Percentiles rank a stretch among this genome's conserved stretches.
Evolutionary conservation across 2,888 invertebrate species (phyloP).

Genomic region (Pristionchus japonicus): DNA sequence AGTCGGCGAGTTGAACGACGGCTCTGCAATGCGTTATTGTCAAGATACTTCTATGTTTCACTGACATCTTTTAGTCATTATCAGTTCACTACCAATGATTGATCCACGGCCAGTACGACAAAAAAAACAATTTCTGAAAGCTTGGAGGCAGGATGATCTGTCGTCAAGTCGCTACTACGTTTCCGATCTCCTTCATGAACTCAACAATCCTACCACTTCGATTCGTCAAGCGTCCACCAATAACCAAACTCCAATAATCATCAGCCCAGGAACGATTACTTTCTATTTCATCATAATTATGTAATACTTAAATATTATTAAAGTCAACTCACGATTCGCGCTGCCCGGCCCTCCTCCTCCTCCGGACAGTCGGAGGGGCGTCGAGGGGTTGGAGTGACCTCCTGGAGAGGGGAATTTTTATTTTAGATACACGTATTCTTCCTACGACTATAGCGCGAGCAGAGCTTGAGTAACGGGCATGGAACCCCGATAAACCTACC

Average conservation of each 20-base stretch:
- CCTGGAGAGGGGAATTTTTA: background rate
- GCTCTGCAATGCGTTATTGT: background rate
- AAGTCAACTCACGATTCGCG: slow-evolving; percentile 20
- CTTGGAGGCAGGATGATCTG: too few species aligned
- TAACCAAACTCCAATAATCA: too few species aligned
- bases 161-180: too few species aligned
- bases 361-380: background rate
- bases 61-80: background rate
- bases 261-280: background rate
- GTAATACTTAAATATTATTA: background rate
- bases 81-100: background rate
- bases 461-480: too few species aligned
- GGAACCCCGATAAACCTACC: too few species aligned
- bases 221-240: too few species aligned
- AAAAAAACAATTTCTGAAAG: too few species aligned
- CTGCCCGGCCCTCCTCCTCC: background rate
- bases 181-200: too few species aligned
- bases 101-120: background rate
- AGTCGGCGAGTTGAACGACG: slow-evolving; percentile 17
- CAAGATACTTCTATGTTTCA: background rate
- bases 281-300: background rate
- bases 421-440: background rate
- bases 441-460: too few species aligned
- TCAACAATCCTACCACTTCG: too few species aligned
- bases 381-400: slow-evolving; percentile 36